These are phyloP conservation scores for Periophthalmus magnuspinnatus DNA, from an alignment of 2,797 vertebrate species.

Conservation along the genomic window DNA sequence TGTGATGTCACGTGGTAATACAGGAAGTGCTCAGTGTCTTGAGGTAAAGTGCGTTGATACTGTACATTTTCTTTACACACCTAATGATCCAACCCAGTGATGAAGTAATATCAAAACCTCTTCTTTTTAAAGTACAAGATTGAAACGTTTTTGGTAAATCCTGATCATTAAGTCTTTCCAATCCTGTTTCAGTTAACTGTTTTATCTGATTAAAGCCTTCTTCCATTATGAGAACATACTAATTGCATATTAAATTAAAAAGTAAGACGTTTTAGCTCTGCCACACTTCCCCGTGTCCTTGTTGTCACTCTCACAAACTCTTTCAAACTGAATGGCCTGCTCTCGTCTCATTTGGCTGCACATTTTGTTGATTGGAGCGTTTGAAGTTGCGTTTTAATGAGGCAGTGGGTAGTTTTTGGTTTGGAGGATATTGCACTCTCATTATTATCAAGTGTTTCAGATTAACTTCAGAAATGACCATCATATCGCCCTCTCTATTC, in stretches of 20 bases:
- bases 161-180: background rate
- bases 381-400: constrained; percentile 59
- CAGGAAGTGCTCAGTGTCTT: too few relatives aligned
- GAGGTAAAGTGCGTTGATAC: too few relatives aligned
- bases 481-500: constrained; percentile 27
- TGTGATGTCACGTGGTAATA: too few relatives aligned
- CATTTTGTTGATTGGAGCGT: constrained; percentile 36
- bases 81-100: background rate
- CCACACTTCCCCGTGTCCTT: background rate
- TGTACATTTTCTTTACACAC: too few relatives aligned
- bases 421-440: constrained; percentile 24
- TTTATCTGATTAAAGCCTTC: background rate
- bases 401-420: constrained; percentile 27
- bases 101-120: background rate
- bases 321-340: constrained; percentile 33
- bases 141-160: background rate
- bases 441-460: constrained; percentile 45
- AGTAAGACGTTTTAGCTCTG: background rate
- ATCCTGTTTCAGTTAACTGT: background rate
- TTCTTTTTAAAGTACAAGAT: background rate
- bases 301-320: constrained; percentile 4
- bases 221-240: background rate
- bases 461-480: constrained; percentile 23
- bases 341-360: constrained; percentile 33
- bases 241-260: background rate